These are phyloP conservation scores for Leucophenga varia DNA, from an alignment of 1,140 invertebrate genomes.

Conservation along the genomic window DNA sequence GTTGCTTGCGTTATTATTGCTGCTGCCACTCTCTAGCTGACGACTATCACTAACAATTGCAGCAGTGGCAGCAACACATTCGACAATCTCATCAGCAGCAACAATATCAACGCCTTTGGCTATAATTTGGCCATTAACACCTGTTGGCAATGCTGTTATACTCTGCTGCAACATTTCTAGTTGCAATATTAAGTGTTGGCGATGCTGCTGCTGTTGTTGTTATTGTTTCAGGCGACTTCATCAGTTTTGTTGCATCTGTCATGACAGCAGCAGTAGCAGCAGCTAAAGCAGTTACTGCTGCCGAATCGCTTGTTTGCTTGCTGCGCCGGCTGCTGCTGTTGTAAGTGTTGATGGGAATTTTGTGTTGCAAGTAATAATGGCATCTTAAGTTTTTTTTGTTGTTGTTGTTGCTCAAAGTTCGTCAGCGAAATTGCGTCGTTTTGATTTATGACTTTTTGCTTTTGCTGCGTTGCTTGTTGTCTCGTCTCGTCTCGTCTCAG, in stretches of 20 bases:
- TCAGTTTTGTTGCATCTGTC: constrained; percentile 6
- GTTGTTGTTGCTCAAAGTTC: constrained; percentile 29
- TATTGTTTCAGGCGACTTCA: constrained; percentile 5
- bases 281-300: background rate
- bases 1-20: constrained; percentile 1
- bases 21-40: constrained; percentile 23
- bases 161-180: background rate
- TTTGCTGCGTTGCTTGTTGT: constrained; percentile 17
- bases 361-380: constrained; percentile 31
- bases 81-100: constrained; percentile 9
- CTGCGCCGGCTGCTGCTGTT: constrained; percentile 13
- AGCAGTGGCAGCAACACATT: constrained; percentile 7
- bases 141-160: constrained; percentile 25
- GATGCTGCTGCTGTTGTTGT: constrained; percentile 16
- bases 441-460: constrained; percentile 45
- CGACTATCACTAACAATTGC: background rate
- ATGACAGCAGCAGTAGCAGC: background rate
- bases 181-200: constrained; percentile 20
- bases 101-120: constrained; percentile 40
- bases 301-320: constrained; percentile 16
- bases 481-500: constrained; percentile 38
- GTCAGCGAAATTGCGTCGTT: constrained; percentile 53
- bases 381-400: constrained; percentile 19
- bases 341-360: constrained; percentile 42
- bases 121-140: constrained; percentile 53